These are phyloP conservation scores for Apis cerana DNA, from an alignment of 1,140 invertebrate species.

Conservation along the genomic window DNA sequence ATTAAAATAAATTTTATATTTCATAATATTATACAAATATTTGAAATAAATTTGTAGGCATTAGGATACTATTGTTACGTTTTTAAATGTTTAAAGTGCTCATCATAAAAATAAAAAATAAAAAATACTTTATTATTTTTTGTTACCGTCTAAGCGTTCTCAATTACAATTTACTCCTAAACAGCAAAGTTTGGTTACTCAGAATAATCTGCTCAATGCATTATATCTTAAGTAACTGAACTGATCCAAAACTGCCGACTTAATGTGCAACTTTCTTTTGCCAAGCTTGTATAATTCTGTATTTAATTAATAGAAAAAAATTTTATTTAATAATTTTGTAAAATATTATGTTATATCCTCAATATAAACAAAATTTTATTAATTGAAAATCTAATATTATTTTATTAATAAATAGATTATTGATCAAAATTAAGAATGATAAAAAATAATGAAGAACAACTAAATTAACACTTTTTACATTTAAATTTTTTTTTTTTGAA, in stretches of 20 bases:
- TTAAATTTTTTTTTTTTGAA: neutral
- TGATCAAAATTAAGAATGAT: conserved; percentile 6
- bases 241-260: conserved; percentile 71
- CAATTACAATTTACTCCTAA: conserved; percentile 65
- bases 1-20: conserved; percentile 20
- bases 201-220: conserved; percentile 61
- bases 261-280: conserved; percentile 68
- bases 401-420: conserved; percentile 1
- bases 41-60: conserved; percentile 29
- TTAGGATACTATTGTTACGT: conserved; percentile 49
- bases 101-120: conserved; percentile 17
- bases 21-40: conserved; percentile 35
- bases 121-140: conserved; percentile 13
- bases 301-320: conserved; percentile 8
- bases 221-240: conserved; percentile 68
- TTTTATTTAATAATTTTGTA: conserved; percentile 16
- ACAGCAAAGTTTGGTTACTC: conserved; percentile 73
- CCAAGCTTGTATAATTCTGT: conserved; percentile 43
- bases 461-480: neutral
- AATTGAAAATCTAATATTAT: conserved; percentile 10
- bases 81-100: conserved; percentile 58
- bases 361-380: neutral
- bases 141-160: conserved; percentile 66
- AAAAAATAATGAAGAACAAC: neutral
- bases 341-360: conserved; percentile 11